Percentiles rank a stretch among this genome's conserved stretches.
phyloP scores from a whole-genome alignment of 1,140 invertebrate species.

The Platorchestia sp. region DNA sequence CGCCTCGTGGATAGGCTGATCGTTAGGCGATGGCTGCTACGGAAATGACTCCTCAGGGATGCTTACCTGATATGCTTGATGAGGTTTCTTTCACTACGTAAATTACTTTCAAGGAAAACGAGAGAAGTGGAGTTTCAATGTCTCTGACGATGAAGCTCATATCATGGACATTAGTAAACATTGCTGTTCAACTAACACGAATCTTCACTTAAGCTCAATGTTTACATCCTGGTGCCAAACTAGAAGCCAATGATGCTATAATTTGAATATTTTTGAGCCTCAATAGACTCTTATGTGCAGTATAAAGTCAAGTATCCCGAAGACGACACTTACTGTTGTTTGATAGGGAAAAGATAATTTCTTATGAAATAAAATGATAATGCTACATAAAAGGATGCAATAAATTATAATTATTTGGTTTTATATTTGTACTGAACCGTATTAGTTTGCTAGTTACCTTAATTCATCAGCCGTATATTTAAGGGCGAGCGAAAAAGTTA shows the following conservation, averaged over 20 bases:
- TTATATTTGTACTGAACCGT: neutral
- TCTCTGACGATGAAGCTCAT: neutral
- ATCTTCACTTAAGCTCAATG: too few species aligned
- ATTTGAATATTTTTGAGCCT: too few species aligned
- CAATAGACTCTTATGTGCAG: too few species aligned
- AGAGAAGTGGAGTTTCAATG: neutral
- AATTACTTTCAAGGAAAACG: neutral
- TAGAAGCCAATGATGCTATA: too few species aligned
- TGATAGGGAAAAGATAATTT: too few species aligned
- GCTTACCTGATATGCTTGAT: neutral
- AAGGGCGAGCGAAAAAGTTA: neutral
- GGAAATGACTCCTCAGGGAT: neutral
- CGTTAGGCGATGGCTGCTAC: neutral
- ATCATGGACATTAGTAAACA: neutral
- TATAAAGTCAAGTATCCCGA: too few species aligned
- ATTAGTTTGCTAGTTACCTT: neutral
- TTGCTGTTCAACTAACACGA: neutral
- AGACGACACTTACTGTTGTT: too few species aligned
- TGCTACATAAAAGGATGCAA: too few species aligned
- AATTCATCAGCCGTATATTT: neutral
- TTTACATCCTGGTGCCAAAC: too few species aligned
- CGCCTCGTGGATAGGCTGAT: neutral
- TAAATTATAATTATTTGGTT: too few species aligned
- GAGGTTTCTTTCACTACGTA: neutral
- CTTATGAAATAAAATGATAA: too few species aligned